Evolutionary conservation across 2,797 vertebrate species (phyloP).

Genomic region (Dendrocincla fuliginosa): DNA sequence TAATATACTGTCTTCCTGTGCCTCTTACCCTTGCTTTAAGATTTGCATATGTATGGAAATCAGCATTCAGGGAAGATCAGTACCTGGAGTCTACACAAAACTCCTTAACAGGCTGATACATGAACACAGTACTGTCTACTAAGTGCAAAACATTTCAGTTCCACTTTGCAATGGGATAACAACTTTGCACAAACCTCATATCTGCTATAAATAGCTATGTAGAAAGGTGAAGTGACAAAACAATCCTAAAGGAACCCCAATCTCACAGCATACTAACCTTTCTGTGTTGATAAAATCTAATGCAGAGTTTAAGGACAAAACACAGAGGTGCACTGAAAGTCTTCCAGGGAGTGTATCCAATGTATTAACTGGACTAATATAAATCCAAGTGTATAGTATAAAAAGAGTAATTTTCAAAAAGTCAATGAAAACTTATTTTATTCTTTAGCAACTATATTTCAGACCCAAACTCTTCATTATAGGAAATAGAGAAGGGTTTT

Average conservation of each 20-base stretch:
- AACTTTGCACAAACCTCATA: neutral
- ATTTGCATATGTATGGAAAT: neutral
- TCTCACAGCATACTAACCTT: neutral
- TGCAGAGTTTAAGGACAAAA: neutral
- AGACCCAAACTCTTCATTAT: neutral
- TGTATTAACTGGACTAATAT: neutral
- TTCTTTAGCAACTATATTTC: neutral
- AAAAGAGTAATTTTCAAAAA: conserved; percentile 8
- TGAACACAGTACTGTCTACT: neutral
- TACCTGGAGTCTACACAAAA: neutral
- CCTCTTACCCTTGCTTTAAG: neutral
- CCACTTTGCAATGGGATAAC: neutral
- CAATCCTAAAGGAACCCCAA: neutral
- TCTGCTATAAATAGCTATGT: fast-evolving
- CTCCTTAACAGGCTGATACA: neutral
- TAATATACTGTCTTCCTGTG: neutral
- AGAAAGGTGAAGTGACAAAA: neutral
- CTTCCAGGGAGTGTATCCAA: neutral
- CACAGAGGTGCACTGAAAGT: neutral
- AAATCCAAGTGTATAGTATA: neutral
- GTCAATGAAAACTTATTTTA: neutral
- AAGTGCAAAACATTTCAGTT: neutral
- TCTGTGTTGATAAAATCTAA: neutral
- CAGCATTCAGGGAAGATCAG: neutral
- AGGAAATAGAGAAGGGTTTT: neutral